These are phyloP conservation scores for Bubo bubo DNA, from an alignment of 2,113 vertebrate species.

Conservation along the genomic window DNA sequence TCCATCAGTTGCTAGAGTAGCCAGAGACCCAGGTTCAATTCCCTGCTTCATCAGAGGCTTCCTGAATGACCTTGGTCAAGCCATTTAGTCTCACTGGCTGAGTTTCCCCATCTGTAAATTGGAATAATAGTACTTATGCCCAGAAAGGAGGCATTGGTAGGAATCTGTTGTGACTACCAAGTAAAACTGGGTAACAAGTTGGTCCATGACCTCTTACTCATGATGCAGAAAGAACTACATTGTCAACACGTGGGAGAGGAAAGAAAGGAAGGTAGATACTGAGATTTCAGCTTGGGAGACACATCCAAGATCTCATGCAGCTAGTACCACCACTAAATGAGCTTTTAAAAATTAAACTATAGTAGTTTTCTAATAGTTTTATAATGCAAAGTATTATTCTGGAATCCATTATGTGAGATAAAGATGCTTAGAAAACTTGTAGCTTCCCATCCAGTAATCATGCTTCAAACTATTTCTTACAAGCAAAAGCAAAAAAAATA, in stretches of 20 bases:
- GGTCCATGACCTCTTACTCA: background rate
- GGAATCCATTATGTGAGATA: background rate
- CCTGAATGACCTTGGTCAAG: constrained; percentile 19
- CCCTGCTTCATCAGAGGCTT: constrained; percentile 37
- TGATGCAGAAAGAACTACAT: background rate
- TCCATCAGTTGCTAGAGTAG: constrained; percentile 28
- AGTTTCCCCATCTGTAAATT: constrained; percentile 33
- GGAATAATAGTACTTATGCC: constrained; percentile 46
- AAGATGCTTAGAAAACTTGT: background rate
- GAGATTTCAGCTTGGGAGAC: background rate
- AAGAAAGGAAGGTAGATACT: background rate
- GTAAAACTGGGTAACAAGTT: background rate
- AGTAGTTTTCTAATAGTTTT: background rate
- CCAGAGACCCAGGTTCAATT: constrained; percentile 24
- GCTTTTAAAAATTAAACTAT: background rate
- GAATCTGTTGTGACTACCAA: background rate
- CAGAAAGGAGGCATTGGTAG: background rate
- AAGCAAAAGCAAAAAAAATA: background rate
- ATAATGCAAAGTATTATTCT: background rate
- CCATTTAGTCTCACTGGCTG: constrained; percentile 25
- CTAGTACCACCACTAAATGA: background rate
- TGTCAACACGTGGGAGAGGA: background rate
- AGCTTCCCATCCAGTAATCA: background rate
- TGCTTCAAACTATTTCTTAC: background rate
- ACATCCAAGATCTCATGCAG: background rate